phyloP scores from a whole-genome alignment of 1,140 invertebrate species.

The Drosophila punjabiensis region DNA sequence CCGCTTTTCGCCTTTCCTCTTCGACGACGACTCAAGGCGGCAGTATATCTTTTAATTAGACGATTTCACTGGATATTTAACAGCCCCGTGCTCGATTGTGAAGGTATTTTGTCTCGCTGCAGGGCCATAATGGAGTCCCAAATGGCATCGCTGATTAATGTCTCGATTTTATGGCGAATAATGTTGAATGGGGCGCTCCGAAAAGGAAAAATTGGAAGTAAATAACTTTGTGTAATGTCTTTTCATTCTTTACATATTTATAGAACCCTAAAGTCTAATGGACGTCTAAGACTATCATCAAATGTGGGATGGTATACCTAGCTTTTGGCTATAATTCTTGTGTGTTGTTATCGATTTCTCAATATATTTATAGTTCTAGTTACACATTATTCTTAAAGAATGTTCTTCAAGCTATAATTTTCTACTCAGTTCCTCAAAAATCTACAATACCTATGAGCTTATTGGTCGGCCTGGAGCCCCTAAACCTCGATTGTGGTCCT shows the following conservation, averaged over 20 bases:
- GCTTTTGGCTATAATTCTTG: background rate
- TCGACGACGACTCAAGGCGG: conserved; percentile 39
- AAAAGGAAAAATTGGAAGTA: conserved; percentile 1
- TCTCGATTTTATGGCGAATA: conserved; percentile 43
- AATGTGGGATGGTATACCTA: background rate
- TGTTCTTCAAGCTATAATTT: background rate
- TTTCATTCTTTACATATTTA: conserved; percentile 24
- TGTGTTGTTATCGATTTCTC: background rate
- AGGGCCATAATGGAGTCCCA: conserved; percentile 35
- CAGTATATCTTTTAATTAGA: conserved; percentile 61
- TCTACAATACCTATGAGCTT: background rate
- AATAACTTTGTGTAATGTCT: conserved; percentile 11
- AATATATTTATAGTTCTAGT: too few species aligned
- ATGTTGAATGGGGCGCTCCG: conserved; percentile 15
- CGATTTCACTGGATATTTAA: conserved; percentile 55
- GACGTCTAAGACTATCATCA: background rate
- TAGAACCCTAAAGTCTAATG: conserved; percentile 23
- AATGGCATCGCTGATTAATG: conserved; percentile 49
- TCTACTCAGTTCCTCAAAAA: too few species aligned
- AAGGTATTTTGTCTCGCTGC: conserved; percentile 40
- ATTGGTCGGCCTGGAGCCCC: background rate
- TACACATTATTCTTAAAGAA: background rate
- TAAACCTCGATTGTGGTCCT: background rate
- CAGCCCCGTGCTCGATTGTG: conserved; percentile 40
- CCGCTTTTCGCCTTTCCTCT: conserved; percentile 1